A percentile compares a stretch with the other conserved stretches of the same genome.
phyloP scores from a whole-genome alignment of 1,140 invertebrate genomes.

The Acromyrmex echinatior region DNA sequence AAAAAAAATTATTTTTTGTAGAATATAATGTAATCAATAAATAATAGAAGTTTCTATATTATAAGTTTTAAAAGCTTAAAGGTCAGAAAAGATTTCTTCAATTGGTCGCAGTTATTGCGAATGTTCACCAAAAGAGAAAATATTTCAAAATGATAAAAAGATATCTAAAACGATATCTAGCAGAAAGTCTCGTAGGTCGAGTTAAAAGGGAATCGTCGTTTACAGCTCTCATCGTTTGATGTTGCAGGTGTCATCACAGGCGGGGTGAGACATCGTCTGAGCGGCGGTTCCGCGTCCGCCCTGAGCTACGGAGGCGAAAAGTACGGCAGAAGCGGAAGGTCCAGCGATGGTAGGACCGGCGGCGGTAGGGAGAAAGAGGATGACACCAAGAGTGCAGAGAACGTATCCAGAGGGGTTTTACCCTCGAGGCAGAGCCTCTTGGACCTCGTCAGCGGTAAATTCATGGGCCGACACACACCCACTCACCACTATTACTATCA shows the following conservation, averaged over 20 bases:
- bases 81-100: neutral
- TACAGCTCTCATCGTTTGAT: neutral
- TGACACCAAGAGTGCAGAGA: slow-evolving; percentile 84
- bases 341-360: slow-evolving; percentile 75
- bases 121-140: neutral
- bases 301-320: slow-evolving; percentile 82
- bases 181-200: neutral
- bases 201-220: neutral
- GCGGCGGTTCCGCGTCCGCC: slow-evolving; percentile 81
- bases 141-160: neutral
- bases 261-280: slow-evolving; percentile 86
- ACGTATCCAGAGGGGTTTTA: slow-evolving; percentile 78
- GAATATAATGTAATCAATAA: neutral
- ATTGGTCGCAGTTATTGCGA: neutral
- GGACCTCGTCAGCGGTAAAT: slow-evolving; percentile 85
- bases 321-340: slow-evolving; percentile 80
- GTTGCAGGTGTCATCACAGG: slow-evolving; percentile 88
- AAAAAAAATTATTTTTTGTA: too few species aligned
- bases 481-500: slow-evolving; percentile 85
- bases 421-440: slow-evolving; percentile 85
- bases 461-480: slow-evolving; percentile 84
- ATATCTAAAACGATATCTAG: too few species aligned
- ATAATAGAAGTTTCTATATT: neutral
- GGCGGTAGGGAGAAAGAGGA: slow-evolving; percentile 79
- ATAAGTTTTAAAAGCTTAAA: neutral